Conservation (phyloP, 2,888 invertebrate genomes). For the Sylvicola cinctus region DNA sequence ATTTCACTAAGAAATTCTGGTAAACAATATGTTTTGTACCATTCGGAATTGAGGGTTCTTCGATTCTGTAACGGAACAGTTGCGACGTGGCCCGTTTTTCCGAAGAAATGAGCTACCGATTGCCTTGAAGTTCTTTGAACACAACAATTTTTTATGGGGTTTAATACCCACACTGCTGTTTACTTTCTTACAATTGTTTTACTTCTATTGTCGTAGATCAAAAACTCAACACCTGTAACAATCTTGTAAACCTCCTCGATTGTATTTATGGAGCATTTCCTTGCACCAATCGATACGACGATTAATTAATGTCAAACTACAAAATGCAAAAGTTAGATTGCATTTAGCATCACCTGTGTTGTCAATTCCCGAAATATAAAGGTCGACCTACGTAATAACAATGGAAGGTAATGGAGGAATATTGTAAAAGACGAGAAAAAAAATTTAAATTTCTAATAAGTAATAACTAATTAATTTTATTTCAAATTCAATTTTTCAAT, state of each 20-base stretch:
- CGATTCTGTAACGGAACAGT: slow-evolving; percentile 10
- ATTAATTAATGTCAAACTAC: too few species aligned
- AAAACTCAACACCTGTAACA: slow-evolving; percentile 9
- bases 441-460: too few species aligned
- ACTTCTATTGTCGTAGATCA: slow-evolving; percentile 11
- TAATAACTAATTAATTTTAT: too few species aligned
- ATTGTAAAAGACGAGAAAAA: too few species aligned
- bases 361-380: too few species aligned
- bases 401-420: too few species aligned
- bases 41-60: slow-evolving; percentile 12
- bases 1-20: slow-evolving; percentile 14
- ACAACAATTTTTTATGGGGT: slow-evolving; percentile 6
- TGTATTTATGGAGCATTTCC: slow-evolving; percentile 11
- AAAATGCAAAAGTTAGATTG: too few species aligned
- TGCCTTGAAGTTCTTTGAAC: slow-evolving; percentile 7
- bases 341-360: too few species aligned
- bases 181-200: slow-evolving; percentile 10
- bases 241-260: slow-evolving; percentile 10
- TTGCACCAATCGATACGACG: slow-evolving; percentile 12
- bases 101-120: slow-evolving; percentile 11
- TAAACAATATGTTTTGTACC: slow-evolving; percentile 13
- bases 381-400: too few species aligned
- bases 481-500: too few species aligned
- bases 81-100: slow-evolving; percentile 10
- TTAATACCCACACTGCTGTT: slow-evolving; percentile 9